A percentile compares a stretch with the other conserved stretches of the same genome.
Conservation (phyloP, 2,113 vertebrate genomes). For the Leucopsar rothschildi region DNA sequence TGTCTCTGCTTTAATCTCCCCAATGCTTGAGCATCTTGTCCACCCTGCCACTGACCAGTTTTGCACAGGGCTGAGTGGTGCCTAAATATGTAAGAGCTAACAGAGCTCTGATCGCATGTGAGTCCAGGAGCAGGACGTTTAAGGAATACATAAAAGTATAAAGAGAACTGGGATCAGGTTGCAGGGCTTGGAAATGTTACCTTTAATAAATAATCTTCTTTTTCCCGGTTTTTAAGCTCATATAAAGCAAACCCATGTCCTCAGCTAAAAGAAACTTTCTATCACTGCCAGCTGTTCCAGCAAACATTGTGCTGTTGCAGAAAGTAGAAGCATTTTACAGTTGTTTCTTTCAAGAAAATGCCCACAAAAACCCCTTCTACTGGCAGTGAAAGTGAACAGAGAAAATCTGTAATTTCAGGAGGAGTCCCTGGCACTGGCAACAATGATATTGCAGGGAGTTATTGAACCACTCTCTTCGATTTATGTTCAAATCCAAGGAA, state of each 20-base stretch:
- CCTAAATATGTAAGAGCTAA: background rate
- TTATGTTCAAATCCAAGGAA: background rate
- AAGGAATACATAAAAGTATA: background rate
- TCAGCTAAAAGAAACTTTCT: background rate
- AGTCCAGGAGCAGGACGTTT: background rate
- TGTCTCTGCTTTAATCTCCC: background rate
- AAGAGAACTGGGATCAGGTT: background rate
- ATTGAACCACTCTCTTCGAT: background rate
- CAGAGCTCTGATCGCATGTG: background rate
- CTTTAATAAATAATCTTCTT: background rate
- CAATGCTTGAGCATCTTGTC: background rate
- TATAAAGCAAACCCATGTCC: background rate
- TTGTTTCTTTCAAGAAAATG: background rate
- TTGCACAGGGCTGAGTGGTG: background rate
- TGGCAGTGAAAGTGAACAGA: background rate
- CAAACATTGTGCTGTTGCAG: background rate
- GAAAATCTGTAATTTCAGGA: background rate
- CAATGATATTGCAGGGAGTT: background rate
- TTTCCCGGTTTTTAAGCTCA: background rate
- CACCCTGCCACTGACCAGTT: background rate
- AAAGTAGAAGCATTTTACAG: background rate
- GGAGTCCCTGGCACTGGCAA: background rate
- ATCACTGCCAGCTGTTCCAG: background rate
- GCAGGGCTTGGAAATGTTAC: background rate
- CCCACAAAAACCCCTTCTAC: background rate